Evolutionary conservation across 2,113 vertebrate species (phyloP).

Genomic region (Ceyx cyanopectus): DNA sequence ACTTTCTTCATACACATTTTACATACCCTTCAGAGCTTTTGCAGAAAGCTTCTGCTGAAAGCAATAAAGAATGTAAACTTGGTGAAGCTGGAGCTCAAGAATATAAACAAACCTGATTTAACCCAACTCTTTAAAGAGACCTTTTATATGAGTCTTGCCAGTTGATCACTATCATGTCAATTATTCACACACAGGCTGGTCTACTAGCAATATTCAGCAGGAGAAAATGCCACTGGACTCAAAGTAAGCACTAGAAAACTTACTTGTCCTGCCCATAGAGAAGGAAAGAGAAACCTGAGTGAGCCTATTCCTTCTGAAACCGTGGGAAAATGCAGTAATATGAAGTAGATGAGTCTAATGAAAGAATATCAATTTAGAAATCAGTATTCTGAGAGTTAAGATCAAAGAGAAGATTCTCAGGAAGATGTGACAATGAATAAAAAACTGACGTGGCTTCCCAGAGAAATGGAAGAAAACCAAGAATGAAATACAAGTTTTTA

Average conservation of each 20-base stretch:
- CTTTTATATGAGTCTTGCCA: not conserved
- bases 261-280: not conserved
- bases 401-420: not conserved
- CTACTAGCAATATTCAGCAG: not conserved
- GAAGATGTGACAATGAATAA: not conserved
- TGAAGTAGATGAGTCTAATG: not conserved
- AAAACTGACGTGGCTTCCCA: not conserved
- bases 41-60: not conserved
- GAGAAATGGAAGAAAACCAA: not conserved
- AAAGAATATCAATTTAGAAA: not conserved
- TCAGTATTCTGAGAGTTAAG: not conserved
- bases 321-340: not conserved
- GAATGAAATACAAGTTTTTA: not conserved
- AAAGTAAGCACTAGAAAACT: not conserved
- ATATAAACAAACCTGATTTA: not conserved
- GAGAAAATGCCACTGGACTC: not conserved
- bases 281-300: not conserved
- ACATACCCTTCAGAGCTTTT: not conserved
- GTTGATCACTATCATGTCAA: not conserved
- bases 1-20: not conserved
- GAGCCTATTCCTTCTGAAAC: not conserved
- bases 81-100: not conserved
- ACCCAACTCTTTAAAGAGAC: not conserved
- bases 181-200: not conserved
- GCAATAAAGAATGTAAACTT: constrained; percentile 7